Evolutionary conservation across 2,797 vertebrate genomes (phyloP).

Genomic region (Gallinago stenura): DNA sequence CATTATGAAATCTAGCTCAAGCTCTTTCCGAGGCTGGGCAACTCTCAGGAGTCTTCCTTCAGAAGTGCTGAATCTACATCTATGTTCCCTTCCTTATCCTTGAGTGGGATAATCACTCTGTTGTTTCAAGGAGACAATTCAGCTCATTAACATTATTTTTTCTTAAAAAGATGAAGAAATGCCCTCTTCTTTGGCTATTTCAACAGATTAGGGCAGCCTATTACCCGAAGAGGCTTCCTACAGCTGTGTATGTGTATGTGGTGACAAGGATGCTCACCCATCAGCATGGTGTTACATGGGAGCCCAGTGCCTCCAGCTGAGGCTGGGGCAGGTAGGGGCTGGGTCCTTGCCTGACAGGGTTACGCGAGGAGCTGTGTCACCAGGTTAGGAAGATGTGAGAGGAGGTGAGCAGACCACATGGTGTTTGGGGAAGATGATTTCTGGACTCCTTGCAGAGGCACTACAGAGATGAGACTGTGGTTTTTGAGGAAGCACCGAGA

Average conservation of each 20-base stretch:
- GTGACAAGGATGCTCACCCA: background rate
- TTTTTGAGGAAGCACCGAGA: background rate
- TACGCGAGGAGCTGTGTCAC: background rate
- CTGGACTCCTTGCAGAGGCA: background rate
- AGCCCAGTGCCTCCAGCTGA: background rate
- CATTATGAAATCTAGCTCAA: background rate
- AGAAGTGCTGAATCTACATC: background rate
- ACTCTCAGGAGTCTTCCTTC: background rate
- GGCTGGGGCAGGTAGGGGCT: background rate
- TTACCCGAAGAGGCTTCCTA: background rate
- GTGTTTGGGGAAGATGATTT: background rate
- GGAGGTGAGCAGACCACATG: background rate
- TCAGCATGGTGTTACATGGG: too few relatives aligned
- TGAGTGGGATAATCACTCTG: background rate
- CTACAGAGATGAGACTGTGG: background rate
- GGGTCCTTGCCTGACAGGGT: background rate
- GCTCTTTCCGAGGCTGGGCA: background rate
- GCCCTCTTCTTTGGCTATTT: background rate
- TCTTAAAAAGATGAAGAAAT: background rate
- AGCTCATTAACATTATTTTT: background rate
- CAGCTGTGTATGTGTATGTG: rapidly evolving
- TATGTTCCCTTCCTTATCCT: background rate
- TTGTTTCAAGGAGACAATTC: background rate
- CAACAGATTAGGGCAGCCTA: background rate
- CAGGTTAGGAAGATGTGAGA: background rate